These are phyloP conservation scores for Lasioglossum leucozonium DNA, from an alignment of 2,888 invertebrate species.

Conservation along the genomic window DNA sequence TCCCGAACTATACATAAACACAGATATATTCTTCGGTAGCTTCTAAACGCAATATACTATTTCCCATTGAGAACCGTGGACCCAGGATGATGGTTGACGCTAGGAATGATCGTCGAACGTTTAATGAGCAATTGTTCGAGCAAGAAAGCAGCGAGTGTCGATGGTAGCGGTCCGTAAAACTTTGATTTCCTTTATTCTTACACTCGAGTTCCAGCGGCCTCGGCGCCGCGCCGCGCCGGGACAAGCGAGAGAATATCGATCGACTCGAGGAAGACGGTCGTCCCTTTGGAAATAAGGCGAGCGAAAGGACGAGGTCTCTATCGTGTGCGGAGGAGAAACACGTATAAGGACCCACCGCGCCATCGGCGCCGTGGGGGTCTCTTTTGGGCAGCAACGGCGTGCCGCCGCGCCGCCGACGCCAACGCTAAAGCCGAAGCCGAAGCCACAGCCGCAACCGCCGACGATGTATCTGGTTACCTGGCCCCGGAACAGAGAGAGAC, in stretches of 20 bases:
- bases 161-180: neutral
- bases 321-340: slow-evolving; percentile 52
- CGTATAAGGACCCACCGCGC: slow-evolving; percentile 65
- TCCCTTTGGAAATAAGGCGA: slow-evolving; percentile 53
- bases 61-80: neutral
- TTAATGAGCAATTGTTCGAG: neutral
- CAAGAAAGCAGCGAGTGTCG: neutral
- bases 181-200: neutral
- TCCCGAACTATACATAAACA: neutral
- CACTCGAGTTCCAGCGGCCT: slow-evolving; percentile 4
- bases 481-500: slow-evolving; percentile 19
- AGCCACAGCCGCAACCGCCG: slow-evolving; percentile 57
- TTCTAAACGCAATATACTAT: neutral
- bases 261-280: slow-evolving; percentile 31
- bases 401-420: slow-evolving; percentile 60
- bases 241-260: slow-evolving; percentile 64
- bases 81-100: no score
- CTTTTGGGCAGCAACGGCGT: slow-evolving; percentile 71
- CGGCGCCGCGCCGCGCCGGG: slow-evolving; percentile 13
- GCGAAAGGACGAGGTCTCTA: slow-evolving; percentile 62
- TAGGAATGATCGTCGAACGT: no score
- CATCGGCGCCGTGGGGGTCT: slow-evolving; percentile 71
- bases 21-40: neutral
- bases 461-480: slow-evolving; percentile 74
- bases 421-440: slow-evolving; percentile 29